Conservation (phyloP, 2,888 invertebrate species). For the Archips crataeganus region DNA sequence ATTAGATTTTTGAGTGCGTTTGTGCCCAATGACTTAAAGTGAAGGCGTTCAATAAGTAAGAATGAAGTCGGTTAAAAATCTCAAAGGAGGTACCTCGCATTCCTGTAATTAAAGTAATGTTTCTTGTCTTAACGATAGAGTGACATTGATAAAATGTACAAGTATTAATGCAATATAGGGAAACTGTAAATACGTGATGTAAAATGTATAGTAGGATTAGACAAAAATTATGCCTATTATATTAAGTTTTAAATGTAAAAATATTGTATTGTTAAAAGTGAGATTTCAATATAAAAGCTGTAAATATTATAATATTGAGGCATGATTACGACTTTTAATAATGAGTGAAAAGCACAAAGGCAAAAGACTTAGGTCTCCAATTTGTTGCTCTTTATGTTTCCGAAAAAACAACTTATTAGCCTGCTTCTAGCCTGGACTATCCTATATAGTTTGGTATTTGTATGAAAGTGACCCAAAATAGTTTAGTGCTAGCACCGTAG, state of each 20-base stretch:
- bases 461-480: not conserved
- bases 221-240: slow-evolving; percentile 1
- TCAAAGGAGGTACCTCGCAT: slow-evolving; percentile 4
- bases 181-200: slow-evolving; percentile 1
- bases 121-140: slow-evolving; percentile 9
- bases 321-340: not conserved
- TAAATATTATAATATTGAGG: slow-evolving; percentile 5
- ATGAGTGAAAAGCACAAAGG: not conserved
- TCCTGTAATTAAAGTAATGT: not conserved
- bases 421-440: too few species aligned
- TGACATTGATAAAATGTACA: not conserved
- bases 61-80: not conserved
- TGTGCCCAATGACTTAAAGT: not conserved
- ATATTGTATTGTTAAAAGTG: not conserved
- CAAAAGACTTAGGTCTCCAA: too few species aligned
- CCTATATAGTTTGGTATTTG: too few species aligned
- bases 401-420: too few species aligned
- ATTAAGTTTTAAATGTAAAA: not conserved
- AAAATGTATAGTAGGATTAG: slow-evolving; percentile 14
- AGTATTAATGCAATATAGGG: not conserved
- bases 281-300: slow-evolving; percentile 8
- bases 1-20: not conserved
- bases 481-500: too few species aligned
- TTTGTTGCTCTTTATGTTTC: too few species aligned
- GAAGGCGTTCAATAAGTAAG: not conserved